These are phyloP conservation scores for Varanus komodoensis DNA, from an alignment of 2,113 vertebrate species.

Conservation along the genomic window DNA sequence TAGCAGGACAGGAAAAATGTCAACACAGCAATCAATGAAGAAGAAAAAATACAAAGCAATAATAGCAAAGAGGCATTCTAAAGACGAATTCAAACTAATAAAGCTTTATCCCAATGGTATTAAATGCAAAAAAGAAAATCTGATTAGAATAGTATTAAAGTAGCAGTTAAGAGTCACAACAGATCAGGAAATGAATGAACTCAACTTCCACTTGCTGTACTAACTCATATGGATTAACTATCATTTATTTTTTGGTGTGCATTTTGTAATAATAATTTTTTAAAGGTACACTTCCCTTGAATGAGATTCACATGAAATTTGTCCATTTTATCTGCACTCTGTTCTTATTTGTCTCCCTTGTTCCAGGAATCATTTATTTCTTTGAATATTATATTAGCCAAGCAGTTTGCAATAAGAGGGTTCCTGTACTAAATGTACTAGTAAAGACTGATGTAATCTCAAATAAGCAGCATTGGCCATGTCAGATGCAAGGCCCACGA, in stretches of 20 bases:
- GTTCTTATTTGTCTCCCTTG: background rate
- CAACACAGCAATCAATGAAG: background rate
- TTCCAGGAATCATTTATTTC: background rate
- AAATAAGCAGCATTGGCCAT: background rate
- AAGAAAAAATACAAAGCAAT: slow-evolving; percentile 14
- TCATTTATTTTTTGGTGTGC: background rate
- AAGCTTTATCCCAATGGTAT: slow-evolving; percentile 21
- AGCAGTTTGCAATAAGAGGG: background rate
- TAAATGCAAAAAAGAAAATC: slow-evolving; percentile 36
- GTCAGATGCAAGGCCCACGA: too few species aligned
- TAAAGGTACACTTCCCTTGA: slow-evolving; percentile 15
- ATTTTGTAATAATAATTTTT: slow-evolving; percentile 31
- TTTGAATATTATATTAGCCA: background rate
- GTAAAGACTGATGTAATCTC: background rate
- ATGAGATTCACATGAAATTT: slow-evolving; percentile 7
- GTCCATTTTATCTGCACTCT: background rate
- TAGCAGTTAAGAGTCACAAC: slow-evolving; percentile 24
- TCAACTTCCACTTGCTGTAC: slow-evolving; percentile 12
- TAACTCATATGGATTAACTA: slow-evolving; percentile 19
- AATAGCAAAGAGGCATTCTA: slow-evolving; percentile 24
- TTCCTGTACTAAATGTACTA: background rate
- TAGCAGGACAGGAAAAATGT: background rate
- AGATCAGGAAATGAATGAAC: slow-evolving; percentile 25
- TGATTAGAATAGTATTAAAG: slow-evolving; percentile 33
- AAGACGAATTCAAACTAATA: slow-evolving; percentile 24